phyloP scores from a whole-genome alignment of 2,113 vertebrate species.

The Camelus bactrianus region DNA sequence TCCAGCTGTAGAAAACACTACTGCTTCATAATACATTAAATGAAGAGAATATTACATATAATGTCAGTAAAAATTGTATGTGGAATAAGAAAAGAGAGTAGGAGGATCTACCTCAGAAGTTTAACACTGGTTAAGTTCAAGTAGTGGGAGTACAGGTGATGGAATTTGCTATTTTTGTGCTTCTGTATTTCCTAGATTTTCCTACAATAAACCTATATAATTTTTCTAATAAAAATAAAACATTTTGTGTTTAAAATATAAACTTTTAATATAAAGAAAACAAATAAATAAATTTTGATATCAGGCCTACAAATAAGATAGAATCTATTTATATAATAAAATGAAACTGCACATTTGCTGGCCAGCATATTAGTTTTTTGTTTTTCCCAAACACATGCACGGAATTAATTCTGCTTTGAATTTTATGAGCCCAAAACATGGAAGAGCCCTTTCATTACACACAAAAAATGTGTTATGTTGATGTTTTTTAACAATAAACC shows the following conservation, averaged over 20 bases:
- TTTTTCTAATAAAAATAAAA: conserved; percentile 13
- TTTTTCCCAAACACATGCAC: conserved; percentile 11
- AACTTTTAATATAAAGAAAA: conserved; percentile 47
- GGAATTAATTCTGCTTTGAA: conserved; percentile 10
- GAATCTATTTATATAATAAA: conserved; percentile 20
- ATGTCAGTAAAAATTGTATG: not conserved
- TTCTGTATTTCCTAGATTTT: conserved; percentile 19
- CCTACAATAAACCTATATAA: not conserved
- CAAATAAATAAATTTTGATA: conserved; percentile 22
- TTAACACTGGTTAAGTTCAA: conserved; percentile 8
- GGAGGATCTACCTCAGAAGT: not conserved
- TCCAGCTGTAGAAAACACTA: not conserved
- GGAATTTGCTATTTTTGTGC: conserved; percentile 27
- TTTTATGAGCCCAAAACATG: conserved; percentile 9
- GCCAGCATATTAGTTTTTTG: not conserved
- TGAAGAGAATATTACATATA: not conserved
- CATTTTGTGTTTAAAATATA: conserved; percentile 14
- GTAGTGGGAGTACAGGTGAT: not conserved
- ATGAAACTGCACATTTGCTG: not conserved
- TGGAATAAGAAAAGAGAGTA: not conserved
- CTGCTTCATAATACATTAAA: not conserved
- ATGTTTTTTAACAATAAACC: conserved; percentile 36
- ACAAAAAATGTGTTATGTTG: not conserved
- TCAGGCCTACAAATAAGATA: conserved; percentile 13
- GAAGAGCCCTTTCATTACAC: not conserved